Base-by-base conservation (phyloP, 2,797 vertebrate species). In the Lepilemur ruficaudatus region DNA sequence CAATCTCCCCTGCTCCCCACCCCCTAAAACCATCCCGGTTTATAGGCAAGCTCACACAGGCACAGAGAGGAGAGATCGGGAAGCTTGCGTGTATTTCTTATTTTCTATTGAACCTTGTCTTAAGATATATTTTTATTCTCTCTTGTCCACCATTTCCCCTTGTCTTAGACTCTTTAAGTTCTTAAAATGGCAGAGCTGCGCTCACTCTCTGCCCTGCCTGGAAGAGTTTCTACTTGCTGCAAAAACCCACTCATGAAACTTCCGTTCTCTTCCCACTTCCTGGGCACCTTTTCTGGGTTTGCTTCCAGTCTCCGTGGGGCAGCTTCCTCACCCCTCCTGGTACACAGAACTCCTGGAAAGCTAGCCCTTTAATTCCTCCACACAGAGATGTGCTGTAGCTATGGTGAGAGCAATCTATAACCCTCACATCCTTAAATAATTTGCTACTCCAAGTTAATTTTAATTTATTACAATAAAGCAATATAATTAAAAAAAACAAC, bases 401-500 rank as follows among this genome's bases (percentile, higher is more conserved):
- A 98, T 98, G 98, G 98, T 97, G 97, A 98, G 96, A 95, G 96
- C 96, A 98, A 98, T 98, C 98, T 98, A 95, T 96, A 98, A 97
- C 94, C 93, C 91, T 98, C 41, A 32, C 10, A 69, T 97, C 96
- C 94, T 98, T 98, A 98, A 50, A 96, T 79, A 98, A 98, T 98
- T 98, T 98, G 96, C 94, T 98, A 97, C 98, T 98, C 97, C 97
- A 98, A 97, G 95, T 97, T 98, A 98, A 98, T 98, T 98, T 98
- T 97, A 97, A 98, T 98, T 98, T 98, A 98, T 98, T 98, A 98
- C 90, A 97, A 98, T 97, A 98, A 97, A 98, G 38, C 95, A 92
- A 98, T 91, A 98, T 98, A 98, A 98, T 98, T 98, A 84, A 97
- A 98, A 98, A 41, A 9, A 65, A 55, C 13, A 98, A 97, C 94